Evolutionary conservation across 2,888 invertebrate genomes (phyloP).

Genomic region (Eupsilia transversa): DNA sequence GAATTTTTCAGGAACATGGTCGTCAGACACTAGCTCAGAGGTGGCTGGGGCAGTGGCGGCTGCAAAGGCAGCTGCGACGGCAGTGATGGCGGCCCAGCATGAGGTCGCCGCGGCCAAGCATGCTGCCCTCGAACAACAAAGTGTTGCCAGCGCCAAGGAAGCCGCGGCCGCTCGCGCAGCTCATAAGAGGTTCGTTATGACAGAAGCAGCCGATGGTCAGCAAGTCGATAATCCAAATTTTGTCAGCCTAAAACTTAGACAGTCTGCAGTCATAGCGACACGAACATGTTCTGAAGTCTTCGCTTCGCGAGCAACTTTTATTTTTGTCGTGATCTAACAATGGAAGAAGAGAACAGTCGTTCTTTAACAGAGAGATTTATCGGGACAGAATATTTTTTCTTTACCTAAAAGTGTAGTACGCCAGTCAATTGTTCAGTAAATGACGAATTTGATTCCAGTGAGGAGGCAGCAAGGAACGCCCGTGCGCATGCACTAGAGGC

Average conservation of each 20-base stretch:
- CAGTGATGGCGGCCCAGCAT: conserved; percentile 93
- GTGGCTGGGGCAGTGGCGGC: conserved; percentile 93
- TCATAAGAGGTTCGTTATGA: conserved; percentile 86
- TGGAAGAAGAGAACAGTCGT: not conserved
- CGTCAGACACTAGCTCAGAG: conserved; percentile 91
- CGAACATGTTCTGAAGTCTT: too few species aligned
- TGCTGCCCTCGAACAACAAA: conserved; percentile 93
- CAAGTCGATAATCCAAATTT: not conserved
- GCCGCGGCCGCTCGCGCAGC: conserved; percentile 92
- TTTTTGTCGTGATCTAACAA: not conserved
- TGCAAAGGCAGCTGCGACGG: conserved; percentile 93
- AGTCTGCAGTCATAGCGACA: not conserved
- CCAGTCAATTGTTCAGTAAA: not conserved
- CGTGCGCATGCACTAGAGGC: conserved; percentile 92
- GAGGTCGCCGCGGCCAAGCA: conserved; percentile 94
- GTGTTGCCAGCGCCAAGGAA: conserved; percentile 93
- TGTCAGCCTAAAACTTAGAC: not conserved
- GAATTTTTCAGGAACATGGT: conserved; percentile 59
- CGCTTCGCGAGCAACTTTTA: not conserved
- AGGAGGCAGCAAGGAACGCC: conserved; percentile 92
- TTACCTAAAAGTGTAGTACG: not conserved
- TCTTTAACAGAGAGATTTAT: not conserved
- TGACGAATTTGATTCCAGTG: conserved; percentile 75
- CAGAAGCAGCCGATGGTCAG: not conserved
- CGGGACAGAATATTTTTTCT: not conserved